These are phyloP conservation scores for Hemitrygon akajei DNA, from an alignment of 2,797 vertebrate genomes.

Conservation along the genomic window DNA sequence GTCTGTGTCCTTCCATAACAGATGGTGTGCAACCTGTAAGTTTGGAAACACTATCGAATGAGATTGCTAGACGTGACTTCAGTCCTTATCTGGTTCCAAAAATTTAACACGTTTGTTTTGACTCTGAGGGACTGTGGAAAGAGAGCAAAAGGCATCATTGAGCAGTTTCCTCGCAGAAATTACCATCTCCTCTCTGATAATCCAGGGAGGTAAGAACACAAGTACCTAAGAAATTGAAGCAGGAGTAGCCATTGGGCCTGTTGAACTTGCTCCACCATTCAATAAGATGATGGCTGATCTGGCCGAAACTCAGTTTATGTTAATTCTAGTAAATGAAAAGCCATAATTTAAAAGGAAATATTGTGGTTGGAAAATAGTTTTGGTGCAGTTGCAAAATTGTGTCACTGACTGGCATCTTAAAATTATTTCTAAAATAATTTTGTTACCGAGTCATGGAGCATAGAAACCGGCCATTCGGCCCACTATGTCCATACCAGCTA, in stretches of 20 bases:
- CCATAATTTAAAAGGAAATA: too few species aligned
- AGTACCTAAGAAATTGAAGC: too few species aligned
- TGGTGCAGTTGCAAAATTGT: not conserved
- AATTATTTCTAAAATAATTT: not conserved
- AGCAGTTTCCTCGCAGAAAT: not conserved
- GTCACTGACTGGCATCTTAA: not conserved
- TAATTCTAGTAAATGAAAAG: not conserved
- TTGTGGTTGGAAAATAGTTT: not conserved
- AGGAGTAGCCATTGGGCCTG: too few species aligned
- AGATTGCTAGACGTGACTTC: not conserved
- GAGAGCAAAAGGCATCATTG: not conserved
- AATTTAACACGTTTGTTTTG: too few species aligned
- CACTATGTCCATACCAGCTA: too few species aligned
- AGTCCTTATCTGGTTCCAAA: not conserved
- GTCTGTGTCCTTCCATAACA: too few species aligned
- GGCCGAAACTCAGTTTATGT: not conserved
- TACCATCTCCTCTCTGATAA: not conserved
- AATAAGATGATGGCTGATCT: too few species aligned
- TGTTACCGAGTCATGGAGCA: too few species aligned
- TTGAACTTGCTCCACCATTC: too few species aligned
- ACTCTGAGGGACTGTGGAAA: not conserved
- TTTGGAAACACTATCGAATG: not conserved
- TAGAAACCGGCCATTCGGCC: too few species aligned
- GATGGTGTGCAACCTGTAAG: not conserved
- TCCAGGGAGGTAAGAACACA: not conserved